A percentile compares a stretch with the other conserved stretches of the same genome.
phyloP scores from a whole-genome alignment of 2,888 invertebrate species.

The Nymphalis urticae region DNA sequence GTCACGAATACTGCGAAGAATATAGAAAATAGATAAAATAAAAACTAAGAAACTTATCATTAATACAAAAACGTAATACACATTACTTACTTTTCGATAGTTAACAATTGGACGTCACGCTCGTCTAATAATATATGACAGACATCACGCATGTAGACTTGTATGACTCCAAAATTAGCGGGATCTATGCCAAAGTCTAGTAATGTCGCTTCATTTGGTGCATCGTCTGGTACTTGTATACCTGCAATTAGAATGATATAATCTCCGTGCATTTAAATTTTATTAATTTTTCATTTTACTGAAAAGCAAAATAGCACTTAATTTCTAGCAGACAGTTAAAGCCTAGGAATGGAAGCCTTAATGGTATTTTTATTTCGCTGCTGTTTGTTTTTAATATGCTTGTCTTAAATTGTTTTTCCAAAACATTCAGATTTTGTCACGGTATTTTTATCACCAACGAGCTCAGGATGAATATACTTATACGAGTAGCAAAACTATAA shows the following conservation, averaged over 20 bases:
- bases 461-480: too few relatives aligned
- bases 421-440: too few relatives aligned
- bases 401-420: too few relatives aligned
- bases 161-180: conserved; percentile 34
- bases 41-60: not conserved
- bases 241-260: not conserved
- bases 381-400: too few relatives aligned
- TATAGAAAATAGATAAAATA: not conserved
- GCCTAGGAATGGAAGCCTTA: too few relatives aligned
- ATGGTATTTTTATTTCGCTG: too few relatives aligned
- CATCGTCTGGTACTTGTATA: conserved; percentile 27
- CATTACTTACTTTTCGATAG: conserved; percentile 41
- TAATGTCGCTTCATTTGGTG: conserved; percentile 33
- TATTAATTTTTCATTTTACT: too few relatives aligned
- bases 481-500: too few relatives aligned
- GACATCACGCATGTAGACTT: conserved; percentile 36
- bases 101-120: conserved; percentile 35
- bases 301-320: too few relatives aligned
- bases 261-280: not conserved
- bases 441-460: too few relatives aligned
- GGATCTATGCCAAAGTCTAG: conserved; percentile 39
- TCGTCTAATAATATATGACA: conserved; percentile 37
- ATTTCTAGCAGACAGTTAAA: too few relatives aligned
- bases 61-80: not conserved
- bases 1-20: conserved; percentile 37